Evolutionary conservation across 1,140 invertebrate species (phyloP), one percentile per base, ranked within the genome.

Genomic region (Drosophila tsacasi): DNA sequence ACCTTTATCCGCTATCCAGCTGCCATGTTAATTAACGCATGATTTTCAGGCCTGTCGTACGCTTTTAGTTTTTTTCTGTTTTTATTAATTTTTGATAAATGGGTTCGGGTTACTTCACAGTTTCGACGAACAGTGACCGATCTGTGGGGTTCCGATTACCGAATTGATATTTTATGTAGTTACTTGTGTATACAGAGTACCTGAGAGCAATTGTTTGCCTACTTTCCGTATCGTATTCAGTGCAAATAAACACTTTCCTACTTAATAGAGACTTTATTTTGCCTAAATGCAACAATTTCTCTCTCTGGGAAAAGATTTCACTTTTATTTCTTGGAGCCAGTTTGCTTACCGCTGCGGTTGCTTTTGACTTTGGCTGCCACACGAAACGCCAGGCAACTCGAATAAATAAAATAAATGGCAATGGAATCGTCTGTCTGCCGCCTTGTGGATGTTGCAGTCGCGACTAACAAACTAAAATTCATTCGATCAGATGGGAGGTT

Each of bases 321-420:
- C 81, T 87, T 87, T 87, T 87, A 80, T 87, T 89, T 80, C 67
- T 57, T 72, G 47, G 82, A 82, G 76, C 76, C 75, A 79, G 79
- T 86, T 81, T 84, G 58, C 55, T 55, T 52, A 17, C 62, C 49
- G 13, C 35, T 68, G 52, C 46, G 25, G 63, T 69, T 72, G 35
- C n/a, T 71, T 59, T 72, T 23, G 54, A 27, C 27, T 27, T 73
- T 40, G 52, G 27, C 27, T 49, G 23, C 37, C 66, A 74, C 76
- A 78, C 83, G 83, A 82, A 82, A 61, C 74, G 62, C 63, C 40
- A 54, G 54, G 47, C 42, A 37, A 79, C n/a, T 71, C 76, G 68
- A 87, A 89, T 89, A 89, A 89, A 89, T 87, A 83, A 87, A 87
- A 89, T 87, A 89, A 87, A 87, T 78, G 68, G 65, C 81, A 77